Evolutionary conservation across 2,113 vertebrate species (phyloP), one percentile per base, ranked within the genome.

Genomic region (Oreochromis niloticus): DNA sequence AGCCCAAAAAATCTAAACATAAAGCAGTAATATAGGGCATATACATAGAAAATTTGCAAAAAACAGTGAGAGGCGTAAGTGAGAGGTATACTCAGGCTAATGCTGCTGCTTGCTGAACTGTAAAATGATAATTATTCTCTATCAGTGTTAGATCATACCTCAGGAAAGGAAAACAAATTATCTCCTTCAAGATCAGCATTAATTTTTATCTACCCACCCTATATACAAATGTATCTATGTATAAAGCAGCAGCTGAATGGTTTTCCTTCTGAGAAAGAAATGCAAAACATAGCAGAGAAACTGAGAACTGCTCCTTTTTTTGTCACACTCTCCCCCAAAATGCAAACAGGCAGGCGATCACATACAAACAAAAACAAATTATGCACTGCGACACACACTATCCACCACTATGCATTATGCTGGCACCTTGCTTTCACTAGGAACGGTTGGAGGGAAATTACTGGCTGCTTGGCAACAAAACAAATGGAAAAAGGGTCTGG

Each of bases 401-500:
- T 87, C 87, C 89, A 87, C 80, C 82, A 80, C 82, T 30, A 59
- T 91, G 83, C 87, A 91, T 93, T 89, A 94, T 85, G 50, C 71
- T 43, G 36, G 80, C 11, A 87, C 83, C 73, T 89, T 56, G 78
- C 85, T 93, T 89, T 88, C 63, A 88, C 85, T 79, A 59, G 61
- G 87, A 89, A 91, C 83, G 84, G 73, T 90, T 89, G 83, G 84
- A 84, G 87, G 88, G 80, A 93, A 91, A 93, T 90, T 91, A 88
- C 81, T 86, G 90, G 92, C 91, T 92, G 90, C 93, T 94, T 94
- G 91, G 93, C 92, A 96, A 95, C 90, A 89, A 92, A 94, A 95
- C 87, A 92, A 94, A 95, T 90, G 78, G 88, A 86, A 94, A 93
- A 92, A 43, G 84, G 85, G 87, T 90, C 84, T 54, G 84, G 85